Conservation (phyloP, 1,140 invertebrate genomes). For the Euglossa dilemma region DNA sequence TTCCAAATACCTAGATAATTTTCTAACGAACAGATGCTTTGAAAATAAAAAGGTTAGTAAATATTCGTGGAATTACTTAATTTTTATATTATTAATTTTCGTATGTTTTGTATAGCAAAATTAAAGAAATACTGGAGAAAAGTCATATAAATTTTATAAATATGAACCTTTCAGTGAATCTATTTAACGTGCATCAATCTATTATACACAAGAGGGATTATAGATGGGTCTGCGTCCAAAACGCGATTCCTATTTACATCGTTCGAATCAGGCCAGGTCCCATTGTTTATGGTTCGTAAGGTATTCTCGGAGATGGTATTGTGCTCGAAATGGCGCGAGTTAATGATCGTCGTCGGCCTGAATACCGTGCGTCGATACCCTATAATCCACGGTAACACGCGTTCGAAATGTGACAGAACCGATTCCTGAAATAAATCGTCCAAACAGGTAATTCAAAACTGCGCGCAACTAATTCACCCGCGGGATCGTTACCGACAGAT, state of each 20-base stretch:
- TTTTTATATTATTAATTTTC: too few species aligned
- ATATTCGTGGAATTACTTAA: too few species aligned
- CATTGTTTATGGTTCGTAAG: conserved; percentile 48
- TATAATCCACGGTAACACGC: background rate
- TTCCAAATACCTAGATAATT: too few species aligned
- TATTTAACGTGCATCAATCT: background rate
- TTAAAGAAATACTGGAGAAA: too few species aligned
- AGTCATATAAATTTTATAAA: too few species aligned
- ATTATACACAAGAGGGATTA: conserved; percentile 5
- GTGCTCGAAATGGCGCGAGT: conserved; percentile 17
- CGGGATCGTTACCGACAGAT: conserved; percentile 52
- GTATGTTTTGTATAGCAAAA: too few species aligned
- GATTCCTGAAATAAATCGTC: conserved; percentile 16
- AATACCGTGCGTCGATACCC: conserved; percentile 27
- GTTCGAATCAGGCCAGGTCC: conserved; percentile 35
- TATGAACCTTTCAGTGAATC: too few species aligned
- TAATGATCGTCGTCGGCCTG: conserved; percentile 24
- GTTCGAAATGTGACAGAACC: background rate
- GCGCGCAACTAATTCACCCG: conserved; percentile 29
- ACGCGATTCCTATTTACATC: conserved; percentile 41
- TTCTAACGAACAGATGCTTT: too few species aligned
- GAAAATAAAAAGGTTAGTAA: too few species aligned
- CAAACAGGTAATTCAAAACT: conserved; percentile 27
- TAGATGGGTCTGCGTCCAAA: background rate
- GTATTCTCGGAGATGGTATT: conserved; percentile 44